Base-by-base conservation (phyloP, 2,888 invertebrate species). In the Trichopoda pennipes region DNA sequence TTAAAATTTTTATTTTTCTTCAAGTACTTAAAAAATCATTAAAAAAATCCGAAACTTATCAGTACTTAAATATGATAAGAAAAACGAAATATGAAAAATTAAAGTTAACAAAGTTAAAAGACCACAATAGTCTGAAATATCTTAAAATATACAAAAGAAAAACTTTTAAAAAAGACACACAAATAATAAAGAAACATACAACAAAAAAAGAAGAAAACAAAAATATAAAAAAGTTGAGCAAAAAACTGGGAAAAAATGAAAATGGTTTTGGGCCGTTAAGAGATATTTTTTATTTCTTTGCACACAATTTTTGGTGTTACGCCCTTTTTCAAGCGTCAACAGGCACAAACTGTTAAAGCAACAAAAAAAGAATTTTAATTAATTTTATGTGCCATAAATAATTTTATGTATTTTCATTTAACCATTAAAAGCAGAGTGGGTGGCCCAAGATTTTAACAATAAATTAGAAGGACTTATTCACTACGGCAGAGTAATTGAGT, bases 21-120 rank as follows among this genome's bases (percentile, higher is more conserved):
- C 17, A 44, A 55, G n/a, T 60, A 74, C 60, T 74, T 81, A 70
- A 51, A 58, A 78, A 63, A n/a, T 55, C 69, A 74, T 78, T 81
- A 66, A 16, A 72, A 63, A 81, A 14, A 28, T 63, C 44, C 56
- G 56, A 28, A 74, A 78, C 78, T 74, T 78, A 70, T 74, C 51
- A 60, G 74, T 21, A 64, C 77, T 73, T 69, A 64, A 63, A 64
- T 12, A 38, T 47, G 14, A 66, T 8, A 53, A 66, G 19, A 19
- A 53, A 66, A 23, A 60, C 60, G 32, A 64, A 75, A 75, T 70
- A 44, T 14, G 12, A 61, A 60, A 69, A 72, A 66, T 66, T 55
- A 66, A 61, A 61, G 7, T 38, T 68, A 6, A 63, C 47, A 66
- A 61, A 61, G 7, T 38, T 68, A 6, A 63, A 19, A 64, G 21